A percentile compares a stretch with the other conserved stretches of the same genome.
phyloP scores from a whole-genome alignment of 2,797 vertebrate genomes.

The Rousettus madagascariensis region DNA sequence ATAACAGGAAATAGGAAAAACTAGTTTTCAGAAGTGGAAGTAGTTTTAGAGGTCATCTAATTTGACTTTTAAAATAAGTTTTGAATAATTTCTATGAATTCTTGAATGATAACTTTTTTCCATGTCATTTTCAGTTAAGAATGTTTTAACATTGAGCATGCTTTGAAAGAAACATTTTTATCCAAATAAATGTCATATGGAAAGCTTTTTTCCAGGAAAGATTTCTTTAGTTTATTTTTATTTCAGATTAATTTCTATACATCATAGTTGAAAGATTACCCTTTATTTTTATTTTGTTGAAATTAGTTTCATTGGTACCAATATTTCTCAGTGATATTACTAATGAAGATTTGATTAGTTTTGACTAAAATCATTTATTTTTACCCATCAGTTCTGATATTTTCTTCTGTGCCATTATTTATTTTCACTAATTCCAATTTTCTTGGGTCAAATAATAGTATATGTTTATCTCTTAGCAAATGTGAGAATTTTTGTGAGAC shows the following conservation, averaged over 20 bases:
- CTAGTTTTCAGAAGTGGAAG: not conserved
- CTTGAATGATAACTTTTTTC: not conserved
- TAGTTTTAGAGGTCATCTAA: not conserved
- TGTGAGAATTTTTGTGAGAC: not conserved
- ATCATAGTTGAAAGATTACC: not conserved
- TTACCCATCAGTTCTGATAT: not conserved
- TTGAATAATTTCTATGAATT: not conserved
- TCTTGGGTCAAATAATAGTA: not conserved
- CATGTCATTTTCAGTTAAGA: not conserved
- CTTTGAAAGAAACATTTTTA: not conserved
- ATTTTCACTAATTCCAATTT: slow-evolving; percentile 12
- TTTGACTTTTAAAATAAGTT: slow-evolving; percentile 2
- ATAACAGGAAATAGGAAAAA: not conserved
- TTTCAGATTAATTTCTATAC: not conserved
- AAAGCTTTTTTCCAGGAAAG: not conserved
- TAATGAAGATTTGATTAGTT: not conserved
- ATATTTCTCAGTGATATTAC: slow-evolving; percentile 13
- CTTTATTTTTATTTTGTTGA: not conserved
- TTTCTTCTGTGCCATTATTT: not conserved
- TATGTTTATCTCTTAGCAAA: not conserved
- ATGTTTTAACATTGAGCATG: not conserved
- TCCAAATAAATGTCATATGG: not conserved
- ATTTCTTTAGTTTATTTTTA: not conserved
- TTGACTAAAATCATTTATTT: not conserved
- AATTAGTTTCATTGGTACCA: not conserved